Evolutionary conservation across 2,888 invertebrate genomes (phyloP), one percentile per base, ranked within the genome.

Genomic region (Trissoscelio sp.): DNA sequence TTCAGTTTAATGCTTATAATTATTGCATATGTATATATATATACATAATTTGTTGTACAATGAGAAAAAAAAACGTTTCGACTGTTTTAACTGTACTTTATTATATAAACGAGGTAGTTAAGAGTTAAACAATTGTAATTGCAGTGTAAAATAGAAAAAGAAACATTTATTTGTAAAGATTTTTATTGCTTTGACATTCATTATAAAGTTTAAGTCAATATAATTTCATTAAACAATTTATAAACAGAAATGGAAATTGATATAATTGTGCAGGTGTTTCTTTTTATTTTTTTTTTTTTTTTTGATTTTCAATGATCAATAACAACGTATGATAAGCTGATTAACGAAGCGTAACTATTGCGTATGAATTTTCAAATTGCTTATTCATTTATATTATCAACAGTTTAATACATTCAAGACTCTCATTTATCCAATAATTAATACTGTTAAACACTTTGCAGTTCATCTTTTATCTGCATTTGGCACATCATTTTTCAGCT

Each of bases 341-440:
- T 51, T 39, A 66, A 14, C 11, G 34, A 34, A 20, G 37, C 48
- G 22, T 48, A 64, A 62, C 31, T 48, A 53, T 12, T 53, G 39
- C 46, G 39, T 66, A 66, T 46, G 16, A 44, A 46, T 51, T 66
- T 39, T 53, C 14, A 24, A 51, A 66, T 66, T 51, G 39, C 28
- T 66, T 66, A 53, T 39, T 39, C 51, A 66, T 51, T 66, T 66
- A 66, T 51, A 51, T 51, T 66, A 51, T 66, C 51, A 24, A 51
- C 66, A 39, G 37, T 24, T 51, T 11, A n/a, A 39, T 51, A 37
- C 14, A 39, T 37, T 20, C 48, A 22, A 51, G 20, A 48, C n/a
- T n/a, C 16, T 11, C 34, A 14, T 64, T 64, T 64, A 64, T 34
- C 37, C 16, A 12, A 20, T 64, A 16, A 64, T 34, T 34, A 46